A percentile compares a stretch with the other conserved stretches of the same genome.
Conservation (phyloP, 2,888 invertebrate species). For the Zootermopsis nevadensis region DNA sequence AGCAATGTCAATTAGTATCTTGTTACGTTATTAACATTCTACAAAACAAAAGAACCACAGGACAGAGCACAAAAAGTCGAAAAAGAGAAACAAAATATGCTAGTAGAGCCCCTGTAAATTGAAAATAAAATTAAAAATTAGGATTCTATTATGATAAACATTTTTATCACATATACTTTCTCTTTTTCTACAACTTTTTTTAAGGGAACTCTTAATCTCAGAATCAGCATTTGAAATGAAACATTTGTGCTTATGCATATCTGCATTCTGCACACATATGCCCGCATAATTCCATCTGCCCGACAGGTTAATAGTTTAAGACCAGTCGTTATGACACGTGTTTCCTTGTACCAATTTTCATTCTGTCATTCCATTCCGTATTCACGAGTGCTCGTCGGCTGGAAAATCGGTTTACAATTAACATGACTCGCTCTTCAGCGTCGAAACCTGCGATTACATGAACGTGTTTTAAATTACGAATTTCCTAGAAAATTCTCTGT, state of each 20-base stretch:
- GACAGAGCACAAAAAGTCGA: no score
- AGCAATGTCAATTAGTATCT: no score
- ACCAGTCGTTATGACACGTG: neutral
- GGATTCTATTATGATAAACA: no score
- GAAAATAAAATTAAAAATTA: no score
- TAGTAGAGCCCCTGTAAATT: no score
- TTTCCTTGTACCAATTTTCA: neutral
- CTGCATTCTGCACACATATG: neutral
- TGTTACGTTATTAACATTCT: no score
- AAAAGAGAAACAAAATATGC: no score
- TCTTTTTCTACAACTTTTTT: no score
- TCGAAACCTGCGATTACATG: neutral
- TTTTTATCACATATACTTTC: no score
- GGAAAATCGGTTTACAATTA: neutral
- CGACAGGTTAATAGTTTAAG: neutral
- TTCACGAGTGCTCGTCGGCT: neutral
- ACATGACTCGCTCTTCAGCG: neutral
- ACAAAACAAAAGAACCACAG: no score
- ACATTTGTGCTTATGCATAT: neutral
- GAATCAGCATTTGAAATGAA: neutral
- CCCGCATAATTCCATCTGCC: neutral
- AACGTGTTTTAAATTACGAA: neutral
- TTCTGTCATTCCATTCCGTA: neutral
- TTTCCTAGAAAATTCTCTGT: neutral
- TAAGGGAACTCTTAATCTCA: neutral